A percentile compares a stretch with the other conserved stretches of the same genome.
Conservation (phyloP, 2,113 vertebrate species). For the Myrmecobius fasciatus region DNA sequence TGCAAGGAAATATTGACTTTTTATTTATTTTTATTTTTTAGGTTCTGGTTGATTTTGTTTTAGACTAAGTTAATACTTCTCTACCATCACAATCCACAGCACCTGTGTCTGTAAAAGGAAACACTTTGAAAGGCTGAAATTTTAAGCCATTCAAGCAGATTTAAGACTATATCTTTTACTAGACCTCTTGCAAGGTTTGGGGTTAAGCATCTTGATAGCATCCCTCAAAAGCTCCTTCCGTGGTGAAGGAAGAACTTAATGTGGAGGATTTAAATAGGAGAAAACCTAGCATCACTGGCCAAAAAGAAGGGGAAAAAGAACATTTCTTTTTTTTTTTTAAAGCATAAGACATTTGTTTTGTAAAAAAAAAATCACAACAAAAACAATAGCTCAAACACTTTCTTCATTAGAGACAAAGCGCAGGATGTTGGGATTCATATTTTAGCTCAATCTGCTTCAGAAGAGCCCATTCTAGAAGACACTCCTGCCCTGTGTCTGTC, state of each 20-base stretch:
- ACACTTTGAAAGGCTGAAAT: slow-evolving; percentile 83
- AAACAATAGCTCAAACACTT: slow-evolving; percentile 79
- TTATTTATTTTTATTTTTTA: slow-evolving; percentile 80
- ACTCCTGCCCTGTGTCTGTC: slow-evolving; percentile 81
- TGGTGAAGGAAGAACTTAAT: slow-evolving; percentile 81
- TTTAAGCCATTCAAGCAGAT: slow-evolving; percentile 80
- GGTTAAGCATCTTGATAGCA: slow-evolving; percentile 69
- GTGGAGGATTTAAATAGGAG: slow-evolving; percentile 85
- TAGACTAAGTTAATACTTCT: slow-evolving; percentile 88
- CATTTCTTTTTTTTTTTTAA: slow-evolving; percentile 80
- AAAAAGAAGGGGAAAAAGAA: slow-evolving; percentile 83
- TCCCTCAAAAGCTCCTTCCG: slow-evolving; percentile 81
- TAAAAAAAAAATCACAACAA: slow-evolving; percentile 87
- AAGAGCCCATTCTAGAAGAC: slow-evolving; percentile 80
- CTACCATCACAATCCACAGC: slow-evolving; percentile 81
- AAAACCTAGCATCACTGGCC: slow-evolving; percentile 85
- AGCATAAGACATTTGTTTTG: slow-evolving; percentile 86
- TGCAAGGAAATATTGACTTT: slow-evolving; percentile 89
- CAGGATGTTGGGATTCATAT: slow-evolving; percentile 81
- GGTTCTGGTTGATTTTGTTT: slow-evolving; percentile 89
- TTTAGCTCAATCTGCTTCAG: slow-evolving; percentile 81
- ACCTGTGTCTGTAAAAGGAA: slow-evolving; percentile 84
- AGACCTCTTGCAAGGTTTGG: slow-evolving; percentile 52
- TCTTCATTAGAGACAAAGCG: slow-evolving; percentile 83
- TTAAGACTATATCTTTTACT: slow-evolving; percentile 80